These are phyloP conservation scores for Orgyia antiqua DNA, from an alignment of 2,888 invertebrate genomes.

Conservation along the genomic window DNA sequence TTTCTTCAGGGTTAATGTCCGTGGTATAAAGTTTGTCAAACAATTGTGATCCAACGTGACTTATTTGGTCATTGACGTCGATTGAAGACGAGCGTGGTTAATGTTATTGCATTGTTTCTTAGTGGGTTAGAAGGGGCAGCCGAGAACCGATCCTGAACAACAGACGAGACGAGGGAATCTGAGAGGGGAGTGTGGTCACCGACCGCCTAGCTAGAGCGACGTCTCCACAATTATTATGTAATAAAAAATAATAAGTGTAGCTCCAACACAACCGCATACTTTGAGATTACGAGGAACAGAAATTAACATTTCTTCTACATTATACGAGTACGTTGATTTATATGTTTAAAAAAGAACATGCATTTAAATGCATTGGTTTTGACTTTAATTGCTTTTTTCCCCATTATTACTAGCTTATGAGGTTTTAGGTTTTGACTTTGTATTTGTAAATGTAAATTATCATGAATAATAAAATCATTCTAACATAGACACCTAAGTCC, in stretches of 20 bases:
- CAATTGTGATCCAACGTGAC: slow-evolving; percentile 39
- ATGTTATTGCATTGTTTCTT: slow-evolving; percentile 47
- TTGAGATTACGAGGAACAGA: slow-evolving; percentile 41
- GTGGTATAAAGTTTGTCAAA: slow-evolving; percentile 34
- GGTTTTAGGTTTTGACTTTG: too few relatives aligned
- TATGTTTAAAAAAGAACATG: neutral
- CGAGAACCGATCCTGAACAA: slow-evolving; percentile 29
- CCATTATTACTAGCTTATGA: too few relatives aligned
- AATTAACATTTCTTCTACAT: slow-evolving; percentile 19
- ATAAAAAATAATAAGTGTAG: slow-evolving; percentile 54
- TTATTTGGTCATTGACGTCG: slow-evolving; percentile 35
- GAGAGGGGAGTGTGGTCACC: slow-evolving; percentile 30
- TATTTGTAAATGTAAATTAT: too few relatives aligned
- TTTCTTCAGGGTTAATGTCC: slow-evolving; percentile 39
- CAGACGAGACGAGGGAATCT: slow-evolving; percentile 4
- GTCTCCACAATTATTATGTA: slow-evolving; percentile 55
- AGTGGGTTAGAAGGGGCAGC: slow-evolving; percentile 32
- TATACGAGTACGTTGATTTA: too few relatives aligned
- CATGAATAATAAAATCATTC: too few relatives aligned
- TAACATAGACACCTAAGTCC: too few relatives aligned
- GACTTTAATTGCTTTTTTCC: too few relatives aligned
- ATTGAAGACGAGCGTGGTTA: slow-evolving; percentile 53
- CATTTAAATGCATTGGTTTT: neutral
- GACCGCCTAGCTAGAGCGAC: slow-evolving; percentile 49
- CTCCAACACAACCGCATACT: slow-evolving; percentile 41